phyloP scores from a whole-genome alignment of 2,797 vertebrate species.

The Babyrousa celebensis region DNA sequence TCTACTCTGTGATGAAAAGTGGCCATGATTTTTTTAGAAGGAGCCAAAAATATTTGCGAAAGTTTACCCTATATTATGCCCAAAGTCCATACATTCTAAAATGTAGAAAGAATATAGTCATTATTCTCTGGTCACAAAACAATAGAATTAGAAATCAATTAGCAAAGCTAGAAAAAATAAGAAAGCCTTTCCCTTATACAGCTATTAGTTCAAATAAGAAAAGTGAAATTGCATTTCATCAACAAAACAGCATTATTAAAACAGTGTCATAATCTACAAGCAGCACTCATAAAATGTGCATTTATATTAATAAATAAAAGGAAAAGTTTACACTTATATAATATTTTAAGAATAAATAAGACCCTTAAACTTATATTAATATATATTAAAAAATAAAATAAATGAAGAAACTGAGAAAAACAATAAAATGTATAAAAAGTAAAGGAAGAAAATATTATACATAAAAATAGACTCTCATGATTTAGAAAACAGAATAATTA shows the following conservation, averaged over 20 bases:
- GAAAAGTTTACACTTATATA: neutral
- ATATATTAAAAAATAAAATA: neutral
- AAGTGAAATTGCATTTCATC: neutral
- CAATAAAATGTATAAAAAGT: neutral
- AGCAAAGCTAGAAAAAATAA: neutral
- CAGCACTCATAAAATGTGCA: neutral
- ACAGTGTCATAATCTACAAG: neutral
- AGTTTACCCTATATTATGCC: neutral
- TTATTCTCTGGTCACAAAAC: neutral
- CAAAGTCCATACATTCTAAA: neutral
- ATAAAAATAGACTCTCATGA: neutral
- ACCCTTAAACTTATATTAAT: neutral
- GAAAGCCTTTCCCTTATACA: neutral
- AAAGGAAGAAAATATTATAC: neutral
- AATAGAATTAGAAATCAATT: neutral
- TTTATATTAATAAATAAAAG: neutral
- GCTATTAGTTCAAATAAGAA: neutral
- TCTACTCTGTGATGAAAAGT: neutral
- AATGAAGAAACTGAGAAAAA: neutral
- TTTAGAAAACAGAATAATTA: neutral
- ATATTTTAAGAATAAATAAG: neutral
- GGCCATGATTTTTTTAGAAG: neutral
- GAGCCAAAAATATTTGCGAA: neutral
- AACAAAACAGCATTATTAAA: conserved; percentile 14
- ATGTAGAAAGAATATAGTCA: neutral